phyloP scores from a whole-genome alignment of 1,140 invertebrate species.

The Sarcophaga peregrina region DNA sequence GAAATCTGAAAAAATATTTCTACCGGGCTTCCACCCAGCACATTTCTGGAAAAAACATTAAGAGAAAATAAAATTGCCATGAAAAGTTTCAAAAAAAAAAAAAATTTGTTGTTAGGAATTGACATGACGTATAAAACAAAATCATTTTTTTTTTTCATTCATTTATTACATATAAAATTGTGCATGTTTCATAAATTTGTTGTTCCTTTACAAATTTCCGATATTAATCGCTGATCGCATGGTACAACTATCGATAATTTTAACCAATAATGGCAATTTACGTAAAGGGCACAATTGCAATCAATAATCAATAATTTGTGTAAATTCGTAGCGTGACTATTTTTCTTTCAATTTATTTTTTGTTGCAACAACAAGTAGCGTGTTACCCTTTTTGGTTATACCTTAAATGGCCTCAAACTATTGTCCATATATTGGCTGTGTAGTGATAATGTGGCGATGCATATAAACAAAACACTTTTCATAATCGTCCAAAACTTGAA shows the following conservation, averaged over 20 bases:
- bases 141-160: too few relatives aligned
- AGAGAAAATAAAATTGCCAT: too few relatives aligned
- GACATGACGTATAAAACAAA: too few relatives aligned
- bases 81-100: too few relatives aligned
- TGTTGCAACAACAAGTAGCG: slow-evolving; percentile 23
- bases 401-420: neutral
- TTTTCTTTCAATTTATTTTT: too few relatives aligned
- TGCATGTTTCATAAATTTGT: too few relatives aligned
- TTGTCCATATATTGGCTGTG: neutral
- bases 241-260: neutral
- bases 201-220: neutral
- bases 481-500: neutral
- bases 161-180: too few relatives aligned
- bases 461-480: slow-evolving; percentile 16
- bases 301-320: neutral
- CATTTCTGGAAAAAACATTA: too few relatives aligned
- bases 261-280: neutral
- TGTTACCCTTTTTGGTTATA: slow-evolving; percentile 10
- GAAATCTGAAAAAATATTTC: too few relatives aligned
- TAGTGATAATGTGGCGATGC: slow-evolving; percentile 38
- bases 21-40: too few relatives aligned
- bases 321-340: slow-evolving; percentile 21
- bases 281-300: neutral
- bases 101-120: too few relatives aligned
- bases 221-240: neutral